These are phyloP conservation scores for Papilio helenus DNA, from an alignment of 1,140 invertebrate species.

Conservation along the genomic window DNA sequence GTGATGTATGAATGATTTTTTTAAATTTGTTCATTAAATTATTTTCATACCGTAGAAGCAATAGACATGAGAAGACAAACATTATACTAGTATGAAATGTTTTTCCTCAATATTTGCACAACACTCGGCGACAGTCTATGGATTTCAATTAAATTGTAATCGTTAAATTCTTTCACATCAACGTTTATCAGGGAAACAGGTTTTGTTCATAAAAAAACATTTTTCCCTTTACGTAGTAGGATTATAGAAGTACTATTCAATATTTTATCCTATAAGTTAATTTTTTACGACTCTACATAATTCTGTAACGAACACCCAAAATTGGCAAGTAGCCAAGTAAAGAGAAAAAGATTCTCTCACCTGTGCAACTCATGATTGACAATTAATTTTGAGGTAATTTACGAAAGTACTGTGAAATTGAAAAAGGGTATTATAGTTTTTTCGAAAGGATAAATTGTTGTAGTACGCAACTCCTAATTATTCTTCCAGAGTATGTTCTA, in stretches of 20 bases:
- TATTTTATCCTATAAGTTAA: not conserved
- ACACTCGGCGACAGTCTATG: not conserved
- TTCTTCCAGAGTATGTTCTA: too few species aligned
- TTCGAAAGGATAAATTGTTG: too few species aligned
- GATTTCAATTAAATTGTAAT: constrained; percentile 6
- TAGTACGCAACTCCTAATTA: too few species aligned
- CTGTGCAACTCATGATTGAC: not conserved
- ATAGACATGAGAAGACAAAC: not conserved
- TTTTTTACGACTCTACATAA: not conserved
- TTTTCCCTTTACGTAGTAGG: not conserved
- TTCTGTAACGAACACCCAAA: not conserved
- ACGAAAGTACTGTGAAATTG: not conserved
- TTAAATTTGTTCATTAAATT: not conserved
- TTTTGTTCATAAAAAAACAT: not conserved
- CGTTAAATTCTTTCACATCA: constrained; percentile 14
- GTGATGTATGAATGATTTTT: too few species aligned
- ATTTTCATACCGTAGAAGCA: not conserved
- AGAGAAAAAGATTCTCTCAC: not conserved
- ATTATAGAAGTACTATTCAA: not conserved
- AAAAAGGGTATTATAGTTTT: too few species aligned
- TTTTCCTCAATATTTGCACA: not conserved
- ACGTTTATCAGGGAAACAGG: not conserved
- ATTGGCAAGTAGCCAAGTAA: not conserved
- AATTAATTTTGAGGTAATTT: not conserved
- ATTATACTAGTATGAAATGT: not conserved